phyloP scores from a whole-genome alignment of 2,113 vertebrate species.

The Strix aluco region DNA sequence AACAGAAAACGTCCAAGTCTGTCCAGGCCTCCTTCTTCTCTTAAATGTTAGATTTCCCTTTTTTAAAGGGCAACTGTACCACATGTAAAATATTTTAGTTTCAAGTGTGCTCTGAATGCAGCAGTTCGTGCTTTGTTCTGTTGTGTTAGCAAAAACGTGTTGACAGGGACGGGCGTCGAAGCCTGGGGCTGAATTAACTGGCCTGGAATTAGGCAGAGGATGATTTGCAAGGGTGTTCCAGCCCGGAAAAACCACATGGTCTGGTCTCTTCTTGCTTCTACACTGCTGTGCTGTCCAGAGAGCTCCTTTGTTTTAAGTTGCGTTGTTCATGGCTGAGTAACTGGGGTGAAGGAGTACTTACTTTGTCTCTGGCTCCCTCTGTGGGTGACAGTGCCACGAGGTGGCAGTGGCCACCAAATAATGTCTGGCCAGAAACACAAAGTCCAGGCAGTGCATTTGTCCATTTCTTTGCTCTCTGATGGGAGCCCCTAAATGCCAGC shows the following conservation, averaged over 20 bases:
- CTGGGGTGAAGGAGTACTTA: background rate
- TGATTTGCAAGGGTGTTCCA: background rate
- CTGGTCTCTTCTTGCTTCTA: background rate
- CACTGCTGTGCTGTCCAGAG: background rate
- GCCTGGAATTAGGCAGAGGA: background rate
- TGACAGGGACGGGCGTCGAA: background rate
- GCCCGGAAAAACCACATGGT: background rate
- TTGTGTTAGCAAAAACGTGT: background rate
- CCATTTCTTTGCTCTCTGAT: background rate
- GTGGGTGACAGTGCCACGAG: background rate
- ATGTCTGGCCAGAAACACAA: background rate
- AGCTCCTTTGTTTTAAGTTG: background rate
- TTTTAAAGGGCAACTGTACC: background rate
- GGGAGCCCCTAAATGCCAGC: background rate
- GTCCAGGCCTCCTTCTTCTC: background rate
- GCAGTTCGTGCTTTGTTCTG: background rate
- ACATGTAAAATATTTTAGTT: background rate
- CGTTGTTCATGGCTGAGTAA: background rate
- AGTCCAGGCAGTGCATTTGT: background rate
- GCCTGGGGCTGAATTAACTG: background rate
- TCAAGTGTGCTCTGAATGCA: background rate
- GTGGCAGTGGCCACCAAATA: slow-evolving; percentile 21
- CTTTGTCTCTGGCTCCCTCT: background rate
- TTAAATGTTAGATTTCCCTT: background rate
- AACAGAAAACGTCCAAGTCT: background rate